Conservation (phyloP, 2,888 invertebrate species). For the Dasypolia templi region DNA sequence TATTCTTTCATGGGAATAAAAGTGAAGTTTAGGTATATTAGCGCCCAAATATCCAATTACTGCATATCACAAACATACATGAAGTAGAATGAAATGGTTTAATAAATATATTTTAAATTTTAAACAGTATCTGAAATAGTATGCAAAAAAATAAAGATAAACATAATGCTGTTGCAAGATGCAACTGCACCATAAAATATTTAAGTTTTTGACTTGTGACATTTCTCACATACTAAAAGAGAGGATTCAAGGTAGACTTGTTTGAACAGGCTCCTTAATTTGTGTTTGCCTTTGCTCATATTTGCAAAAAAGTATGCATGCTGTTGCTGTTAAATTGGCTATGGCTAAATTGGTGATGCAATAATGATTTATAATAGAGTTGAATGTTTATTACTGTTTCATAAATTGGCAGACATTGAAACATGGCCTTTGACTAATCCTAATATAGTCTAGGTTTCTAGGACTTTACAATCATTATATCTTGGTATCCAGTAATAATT, state of each 20-base stretch:
- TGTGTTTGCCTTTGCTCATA: conserved; percentile 16
- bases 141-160: conserved; percentile 4
- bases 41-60: no score
- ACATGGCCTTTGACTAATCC: not conserved
- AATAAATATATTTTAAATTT: not conserved
- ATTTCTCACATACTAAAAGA: conserved; percentile 42
- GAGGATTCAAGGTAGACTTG: conserved; percentile 46
- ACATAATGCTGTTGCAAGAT: not conserved
- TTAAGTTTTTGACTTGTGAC: conserved; percentile 41
- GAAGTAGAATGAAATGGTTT: not conserved
- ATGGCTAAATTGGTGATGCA: conserved; percentile 29
- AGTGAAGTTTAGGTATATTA: no score
- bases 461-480: not conserved
- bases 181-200: conserved; percentile 31
- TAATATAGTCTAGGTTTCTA: not conserved
- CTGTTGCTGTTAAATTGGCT: conserved; percentile 5
- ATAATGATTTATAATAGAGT: not conserved
- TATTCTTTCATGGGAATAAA: no score
- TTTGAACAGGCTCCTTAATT: conserved; percentile 17
- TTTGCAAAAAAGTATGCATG: conserved; percentile 14
- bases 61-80: not conserved
- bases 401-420: not conserved
- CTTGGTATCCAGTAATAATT: not conserved
- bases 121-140: not conserved
- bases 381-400: not conserved